phyloP scores from a whole-genome alignment of 23 tunicate genomes.

The Corella eumyota region DNA sequence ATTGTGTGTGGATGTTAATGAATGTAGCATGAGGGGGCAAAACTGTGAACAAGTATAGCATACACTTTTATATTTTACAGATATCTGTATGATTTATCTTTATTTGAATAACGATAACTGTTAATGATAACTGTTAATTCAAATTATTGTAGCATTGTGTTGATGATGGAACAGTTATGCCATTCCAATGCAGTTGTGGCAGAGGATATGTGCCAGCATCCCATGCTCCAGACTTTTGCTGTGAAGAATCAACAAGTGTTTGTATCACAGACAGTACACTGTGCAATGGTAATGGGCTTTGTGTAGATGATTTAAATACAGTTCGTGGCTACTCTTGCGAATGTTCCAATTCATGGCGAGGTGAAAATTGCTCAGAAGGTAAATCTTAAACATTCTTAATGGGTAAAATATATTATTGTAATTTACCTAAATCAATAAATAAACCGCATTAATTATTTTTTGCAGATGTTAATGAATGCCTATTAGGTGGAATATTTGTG shows the following conservation, averaged over 20 bases:
- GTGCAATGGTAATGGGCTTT: constrained; percentile 2
- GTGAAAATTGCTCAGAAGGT: constrained; percentile 3
- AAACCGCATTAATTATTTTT: background rate
- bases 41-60: too few relatives aligned
- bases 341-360: background rate
- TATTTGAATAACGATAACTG: too few relatives aligned
- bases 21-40: too few relatives aligned
- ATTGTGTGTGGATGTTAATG: too few relatives aligned
- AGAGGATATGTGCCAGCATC: background rate
- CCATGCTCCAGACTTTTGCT: constrained; percentile 7
- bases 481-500: background rate
- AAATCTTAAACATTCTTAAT: too few relatives aligned
- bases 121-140: too few relatives aligned
- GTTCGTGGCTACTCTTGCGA: background rate
- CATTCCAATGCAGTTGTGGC: background rate
- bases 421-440: too few relatives aligned
- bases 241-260: background rate
- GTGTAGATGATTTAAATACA: constrained; percentile 1
- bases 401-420: too few relatives aligned
- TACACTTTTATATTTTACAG: too few relatives aligned
- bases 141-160: too few relatives aligned
- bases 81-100: too few relatives aligned
- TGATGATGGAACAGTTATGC: too few relatives aligned
- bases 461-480: constrained; percentile 5
- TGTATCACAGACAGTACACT: background rate